These are phyloP conservation scores for Nineta flava DNA, from an alignment of 2,888 invertebrate species.

Conservation along the genomic window DNA sequence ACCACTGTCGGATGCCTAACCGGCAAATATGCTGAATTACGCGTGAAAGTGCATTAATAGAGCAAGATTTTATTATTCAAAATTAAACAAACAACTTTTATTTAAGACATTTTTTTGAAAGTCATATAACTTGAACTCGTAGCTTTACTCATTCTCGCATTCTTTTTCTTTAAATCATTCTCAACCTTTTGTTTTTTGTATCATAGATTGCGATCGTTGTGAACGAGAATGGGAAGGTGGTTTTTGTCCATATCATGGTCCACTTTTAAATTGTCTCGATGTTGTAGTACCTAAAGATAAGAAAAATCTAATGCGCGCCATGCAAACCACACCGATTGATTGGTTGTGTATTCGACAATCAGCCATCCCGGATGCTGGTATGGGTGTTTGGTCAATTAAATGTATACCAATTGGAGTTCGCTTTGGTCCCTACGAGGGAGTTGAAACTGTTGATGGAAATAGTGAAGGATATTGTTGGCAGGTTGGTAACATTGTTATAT, in stretches of 20 bases:
- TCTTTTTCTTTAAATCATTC: background rate
- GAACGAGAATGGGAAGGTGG: background rate
- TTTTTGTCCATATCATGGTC: background rate
- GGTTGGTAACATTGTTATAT: conserved; percentile 2
- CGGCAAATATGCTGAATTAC: no score
- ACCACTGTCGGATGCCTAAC: no score
- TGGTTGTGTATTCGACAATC: conserved; percentile 13
- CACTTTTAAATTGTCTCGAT: background rate
- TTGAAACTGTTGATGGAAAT: background rate
- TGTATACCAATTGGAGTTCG: conserved; percentile 13
- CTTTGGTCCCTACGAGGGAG: conserved; percentile 18
- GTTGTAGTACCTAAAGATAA: background rate
- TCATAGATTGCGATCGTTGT: background rate
- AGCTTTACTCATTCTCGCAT: background rate
- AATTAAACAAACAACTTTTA: no score
- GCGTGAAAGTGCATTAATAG: no score
- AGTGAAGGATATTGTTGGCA: conserved; percentile 6
- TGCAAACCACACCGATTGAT: conserved; percentile 14
- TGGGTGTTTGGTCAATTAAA: conserved; percentile 13
- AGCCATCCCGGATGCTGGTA: conserved; percentile 10
- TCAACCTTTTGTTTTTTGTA: background rate
- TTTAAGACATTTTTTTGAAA: no score
- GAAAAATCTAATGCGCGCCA: conserved; percentile 10
- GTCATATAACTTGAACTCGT: no score
- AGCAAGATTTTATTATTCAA: no score